These are phyloP conservation scores for Peromyscus melanophrys DNA, from an alignment of 2,797 vertebrate species.

Conservation along the genomic window DNA sequence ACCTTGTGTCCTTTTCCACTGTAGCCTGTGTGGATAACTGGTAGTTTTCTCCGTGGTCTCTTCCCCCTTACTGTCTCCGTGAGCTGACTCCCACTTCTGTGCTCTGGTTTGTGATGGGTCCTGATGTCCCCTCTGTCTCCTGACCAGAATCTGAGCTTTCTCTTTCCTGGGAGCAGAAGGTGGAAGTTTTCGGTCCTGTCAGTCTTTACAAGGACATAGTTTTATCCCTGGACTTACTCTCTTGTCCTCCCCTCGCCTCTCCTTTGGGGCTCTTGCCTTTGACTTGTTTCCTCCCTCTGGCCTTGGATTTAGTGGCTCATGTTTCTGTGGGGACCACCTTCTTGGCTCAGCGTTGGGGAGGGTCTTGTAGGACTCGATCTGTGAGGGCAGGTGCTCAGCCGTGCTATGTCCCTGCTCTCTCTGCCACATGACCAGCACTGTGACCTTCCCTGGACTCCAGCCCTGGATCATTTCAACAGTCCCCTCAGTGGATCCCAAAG, in stretches of 20 bases:
- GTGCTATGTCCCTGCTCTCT: accelerated
- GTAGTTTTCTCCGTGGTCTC: not conserved
- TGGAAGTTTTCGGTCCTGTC: not conserved
- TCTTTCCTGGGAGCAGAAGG: not conserved
- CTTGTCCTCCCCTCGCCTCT: not conserved
- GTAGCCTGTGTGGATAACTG: not conserved
- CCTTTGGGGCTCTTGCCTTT: not conserved
- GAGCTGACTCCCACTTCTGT: not conserved
- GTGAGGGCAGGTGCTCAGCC: too few relatives aligned
- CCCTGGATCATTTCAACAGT: not conserved
- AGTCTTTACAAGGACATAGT: not conserved
- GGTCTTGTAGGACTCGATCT: not conserved
- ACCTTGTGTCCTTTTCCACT: not conserved
- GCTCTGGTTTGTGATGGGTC: not conserved
- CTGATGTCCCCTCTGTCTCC: not conserved
- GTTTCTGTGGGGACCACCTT: not conserved
- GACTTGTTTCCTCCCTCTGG: not conserved
- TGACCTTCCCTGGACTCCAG: not conserved
- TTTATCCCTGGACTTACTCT: not conserved
- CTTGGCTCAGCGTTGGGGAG: not conserved
- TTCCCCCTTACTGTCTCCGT: not conserved
- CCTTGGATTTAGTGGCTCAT: not conserved
- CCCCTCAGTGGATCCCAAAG: too few relatives aligned
- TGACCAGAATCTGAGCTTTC: not conserved
- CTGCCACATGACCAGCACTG: not conserved